Evolutionary conservation across 2,888 invertebrate genomes (phyloP), one percentile per base, ranked within the genome.

Genomic region (Dicycla oo): DNA sequence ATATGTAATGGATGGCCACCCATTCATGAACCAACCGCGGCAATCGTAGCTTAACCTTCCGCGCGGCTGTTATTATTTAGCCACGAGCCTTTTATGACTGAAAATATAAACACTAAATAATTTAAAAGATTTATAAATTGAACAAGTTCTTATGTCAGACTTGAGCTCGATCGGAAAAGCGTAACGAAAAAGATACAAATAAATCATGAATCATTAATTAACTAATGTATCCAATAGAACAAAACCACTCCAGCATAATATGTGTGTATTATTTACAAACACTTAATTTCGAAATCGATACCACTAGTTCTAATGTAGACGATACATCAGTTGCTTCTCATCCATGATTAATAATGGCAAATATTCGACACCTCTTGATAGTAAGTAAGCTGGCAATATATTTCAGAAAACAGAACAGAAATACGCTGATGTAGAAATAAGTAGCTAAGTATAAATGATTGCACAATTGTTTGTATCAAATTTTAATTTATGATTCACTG

Each of bases 401-500:
- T 74, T 69, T 69, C 78, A 77, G 80, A 82, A 82, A 86, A 84
- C 84, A 80, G 6, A 51, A 53, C 53, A 26, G 18, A 88, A 90
- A 90, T 86, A 83, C 79, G 88, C 86, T 87, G 90, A 89, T 85
- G 80, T 79, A 61, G 75, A 81, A 71, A 61, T 75, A 81, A 70
- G 81, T 85, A 85, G 89, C 88, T 45, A 66, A 23, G 11, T 26
- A 75, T 80, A 80, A 80, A 84, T 82, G 69, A 75, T 73, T 69
- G 47, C 77, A 40, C 51, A 49, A 34, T 58, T 54, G 57, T 70
- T 73, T 61, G 65, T 64, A 65, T 60, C 6, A 2, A 60, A 10
- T 61, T 43, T 67, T 62, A 63, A 71, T 68, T 63, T 62, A 66
- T 38, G 34, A 47, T 70, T 51, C 49, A 30, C 30, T 30, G 4